Conservation (phyloP, 2,888 invertebrate genomes). For the Ceramica pisi region DNA sequence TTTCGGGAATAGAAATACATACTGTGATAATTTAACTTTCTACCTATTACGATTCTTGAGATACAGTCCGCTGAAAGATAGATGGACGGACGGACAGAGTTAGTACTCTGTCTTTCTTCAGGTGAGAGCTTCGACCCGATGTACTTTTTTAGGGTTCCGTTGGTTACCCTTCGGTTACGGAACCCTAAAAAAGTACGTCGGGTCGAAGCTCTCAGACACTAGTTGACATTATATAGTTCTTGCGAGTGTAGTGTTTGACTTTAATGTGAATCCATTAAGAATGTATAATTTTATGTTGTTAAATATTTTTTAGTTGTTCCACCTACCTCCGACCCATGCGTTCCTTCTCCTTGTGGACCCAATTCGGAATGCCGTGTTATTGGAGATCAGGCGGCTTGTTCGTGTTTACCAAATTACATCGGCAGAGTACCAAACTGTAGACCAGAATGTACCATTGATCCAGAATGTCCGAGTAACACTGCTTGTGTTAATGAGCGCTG, state of each 20-base stretch:
- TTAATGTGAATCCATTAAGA: background rate
- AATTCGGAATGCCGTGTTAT: slow-evolving; percentile 95
- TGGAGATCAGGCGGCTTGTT: slow-evolving; percentile 96
- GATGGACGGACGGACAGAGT: too few relatives aligned
- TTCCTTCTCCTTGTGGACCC: slow-evolving; percentile 96
- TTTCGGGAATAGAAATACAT: too few relatives aligned
- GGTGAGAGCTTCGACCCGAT: too few relatives aligned
- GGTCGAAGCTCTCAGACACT: too few relatives aligned
- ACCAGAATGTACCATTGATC: slow-evolving; percentile 95
- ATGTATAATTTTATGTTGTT: background rate
- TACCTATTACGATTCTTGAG: too few relatives aligned
- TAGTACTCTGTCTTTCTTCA: too few relatives aligned
- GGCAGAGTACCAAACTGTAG: slow-evolving; percentile 97
- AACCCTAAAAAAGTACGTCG: too few relatives aligned
- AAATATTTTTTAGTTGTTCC: slow-evolving; percentile 67
- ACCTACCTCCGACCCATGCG: slow-evolving; percentile 92
- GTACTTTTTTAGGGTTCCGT: too few relatives aligned
- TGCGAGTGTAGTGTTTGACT: background rate
- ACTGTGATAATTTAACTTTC: too few relatives aligned
- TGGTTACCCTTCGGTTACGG: too few relatives aligned
- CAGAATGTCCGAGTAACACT: slow-evolving; percentile 95
- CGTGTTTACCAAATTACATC: slow-evolving; percentile 94
- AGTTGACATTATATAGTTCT: background rate
- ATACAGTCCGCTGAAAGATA: too few relatives aligned
- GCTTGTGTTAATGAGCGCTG: slow-evolving; percentile 96